Evolutionary conservation across 2,888 invertebrate genomes (phyloP).

Genomic region (Andrena bucephala): DNA sequence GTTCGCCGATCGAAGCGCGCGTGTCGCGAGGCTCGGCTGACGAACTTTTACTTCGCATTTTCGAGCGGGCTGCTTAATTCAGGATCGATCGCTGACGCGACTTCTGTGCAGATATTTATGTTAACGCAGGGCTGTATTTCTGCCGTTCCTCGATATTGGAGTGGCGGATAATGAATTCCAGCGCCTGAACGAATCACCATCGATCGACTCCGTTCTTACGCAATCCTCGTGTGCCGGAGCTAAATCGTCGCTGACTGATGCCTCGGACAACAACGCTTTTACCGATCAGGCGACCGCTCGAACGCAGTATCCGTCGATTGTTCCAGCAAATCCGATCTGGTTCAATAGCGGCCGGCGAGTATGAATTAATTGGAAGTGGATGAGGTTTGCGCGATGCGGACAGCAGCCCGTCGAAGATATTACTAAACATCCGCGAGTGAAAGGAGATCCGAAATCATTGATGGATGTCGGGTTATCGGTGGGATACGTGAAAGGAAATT

Average conservation of each 20-base stretch:
- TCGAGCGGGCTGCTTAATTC: neutral
- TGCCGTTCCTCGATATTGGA: neutral
- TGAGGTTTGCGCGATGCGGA: slow-evolving; percentile 5
- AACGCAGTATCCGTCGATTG: slow-evolving; percentile 21
- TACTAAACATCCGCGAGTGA: neutral
- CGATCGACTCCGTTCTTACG: neutral
- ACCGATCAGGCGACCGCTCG: slow-evolving; percentile 25
- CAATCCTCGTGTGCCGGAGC: slow-evolving; percentile 7
- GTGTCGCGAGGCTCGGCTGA: neutral
- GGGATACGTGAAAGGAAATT: no score
- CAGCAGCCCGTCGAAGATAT: neutral
- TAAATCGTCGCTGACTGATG: slow-evolving; percentile 35
- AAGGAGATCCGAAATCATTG: neutral
- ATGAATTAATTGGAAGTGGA: slow-evolving; percentile 40
- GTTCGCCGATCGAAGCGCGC: neutral
- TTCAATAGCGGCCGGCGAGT: slow-evolving; percentile 24
- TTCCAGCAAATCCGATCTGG: slow-evolving; percentile 32
- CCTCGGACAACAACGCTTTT: slow-evolving; percentile 16
- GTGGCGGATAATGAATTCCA: neutral
- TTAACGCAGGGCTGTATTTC: neutral
- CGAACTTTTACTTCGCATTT: neutral
- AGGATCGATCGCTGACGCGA: neutral
- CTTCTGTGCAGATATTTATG: neutral
- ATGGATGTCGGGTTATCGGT: neutral
- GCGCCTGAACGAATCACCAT: neutral